These are phyloP conservation scores for Dryobota labecula DNA, from an alignment of 2,888 invertebrate species.

Conservation along the genomic window DNA sequence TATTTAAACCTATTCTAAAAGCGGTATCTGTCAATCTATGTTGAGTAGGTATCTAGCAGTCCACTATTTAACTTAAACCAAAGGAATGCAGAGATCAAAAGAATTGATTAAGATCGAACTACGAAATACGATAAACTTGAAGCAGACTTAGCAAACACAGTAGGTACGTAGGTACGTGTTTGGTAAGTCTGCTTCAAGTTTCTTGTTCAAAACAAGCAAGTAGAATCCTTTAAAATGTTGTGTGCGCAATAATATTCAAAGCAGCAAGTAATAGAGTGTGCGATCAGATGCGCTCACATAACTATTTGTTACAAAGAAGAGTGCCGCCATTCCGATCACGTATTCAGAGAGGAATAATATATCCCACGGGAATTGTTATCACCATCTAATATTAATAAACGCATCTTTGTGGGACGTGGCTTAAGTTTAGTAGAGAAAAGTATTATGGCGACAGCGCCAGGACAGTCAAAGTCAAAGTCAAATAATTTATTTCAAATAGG, in stretches of 20 bases:
- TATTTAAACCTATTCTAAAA: neutral
- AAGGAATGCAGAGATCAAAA: neutral
- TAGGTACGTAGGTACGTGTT: no score
- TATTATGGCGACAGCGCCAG: neutral
- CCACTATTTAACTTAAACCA: neutral
- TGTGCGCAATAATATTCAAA: conserved; percentile 50
- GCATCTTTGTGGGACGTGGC: conserved; percentile 34
- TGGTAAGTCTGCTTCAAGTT: no score
- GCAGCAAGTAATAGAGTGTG: conserved; percentile 53
- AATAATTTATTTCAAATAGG: no score
- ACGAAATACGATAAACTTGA: neutral
- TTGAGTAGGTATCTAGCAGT: neutral
- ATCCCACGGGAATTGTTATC: conserved; percentile 61
- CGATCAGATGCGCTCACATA: conserved; percentile 47
- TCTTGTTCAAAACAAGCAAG: conserved; percentile 11
- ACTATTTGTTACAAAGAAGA: conserved; percentile 52
- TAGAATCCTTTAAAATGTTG: conserved; percentile 24
- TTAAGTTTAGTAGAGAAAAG: neutral
- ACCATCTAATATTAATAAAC: conserved; percentile 57
- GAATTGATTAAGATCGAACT: neutral
- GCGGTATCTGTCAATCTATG: neutral
- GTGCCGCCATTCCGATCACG: conserved; percentile 70
- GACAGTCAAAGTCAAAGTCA: no score
- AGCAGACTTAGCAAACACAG: neutral
- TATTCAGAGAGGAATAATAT: conserved; percentile 61